Evolutionary conservation across 2,113 vertebrate species (phyloP).

Genomic region (Xiphorhynchus elegans): DNA sequence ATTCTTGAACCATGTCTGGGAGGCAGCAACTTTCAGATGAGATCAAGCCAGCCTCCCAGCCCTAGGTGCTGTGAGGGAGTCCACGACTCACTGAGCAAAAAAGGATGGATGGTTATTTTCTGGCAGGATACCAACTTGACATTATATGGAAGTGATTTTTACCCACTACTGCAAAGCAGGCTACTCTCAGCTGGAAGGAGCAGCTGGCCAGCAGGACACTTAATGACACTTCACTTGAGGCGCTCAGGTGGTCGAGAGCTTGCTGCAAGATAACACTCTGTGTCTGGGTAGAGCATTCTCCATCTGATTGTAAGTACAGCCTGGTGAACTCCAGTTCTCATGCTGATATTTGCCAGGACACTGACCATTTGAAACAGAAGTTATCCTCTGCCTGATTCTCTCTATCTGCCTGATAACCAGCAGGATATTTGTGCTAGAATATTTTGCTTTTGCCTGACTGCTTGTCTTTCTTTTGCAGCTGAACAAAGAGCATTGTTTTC

Average conservation of each 20-base stretch:
- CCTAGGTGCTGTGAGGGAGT: background rate
- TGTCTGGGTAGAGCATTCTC: background rate
- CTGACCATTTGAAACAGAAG: constrained; percentile 15
- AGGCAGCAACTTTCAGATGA: background rate
- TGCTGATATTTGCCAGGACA: constrained; percentile 34
- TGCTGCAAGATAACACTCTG: background rate
- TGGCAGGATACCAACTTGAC: background rate
- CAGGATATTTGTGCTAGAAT: constrained; percentile 51
- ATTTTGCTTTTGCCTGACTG: constrained; percentile 32
- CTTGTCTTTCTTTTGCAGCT: constrained; percentile 23
- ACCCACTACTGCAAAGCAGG: background rate
- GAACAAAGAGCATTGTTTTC: constrained; percentile 46
- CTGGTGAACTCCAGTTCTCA: constrained; percentile 15
- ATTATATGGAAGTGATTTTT: background rate
- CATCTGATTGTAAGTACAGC: background rate
- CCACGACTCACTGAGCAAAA: background rate
- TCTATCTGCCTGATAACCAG: constrained; percentile 42
- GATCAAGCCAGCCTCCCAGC: background rate
- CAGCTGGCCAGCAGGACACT: constrained; percentile 12
- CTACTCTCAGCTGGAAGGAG: background rate
- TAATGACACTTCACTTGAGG: constrained; percentile 2
- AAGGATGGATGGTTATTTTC: background rate
- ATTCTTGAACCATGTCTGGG: background rate
- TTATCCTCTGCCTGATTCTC: constrained; percentile 25
- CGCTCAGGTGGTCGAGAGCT: constrained; percentile 19